phyloP scores from a whole-genome alignment of 2,797 vertebrate species.

The Callimico goeldii region DNA sequence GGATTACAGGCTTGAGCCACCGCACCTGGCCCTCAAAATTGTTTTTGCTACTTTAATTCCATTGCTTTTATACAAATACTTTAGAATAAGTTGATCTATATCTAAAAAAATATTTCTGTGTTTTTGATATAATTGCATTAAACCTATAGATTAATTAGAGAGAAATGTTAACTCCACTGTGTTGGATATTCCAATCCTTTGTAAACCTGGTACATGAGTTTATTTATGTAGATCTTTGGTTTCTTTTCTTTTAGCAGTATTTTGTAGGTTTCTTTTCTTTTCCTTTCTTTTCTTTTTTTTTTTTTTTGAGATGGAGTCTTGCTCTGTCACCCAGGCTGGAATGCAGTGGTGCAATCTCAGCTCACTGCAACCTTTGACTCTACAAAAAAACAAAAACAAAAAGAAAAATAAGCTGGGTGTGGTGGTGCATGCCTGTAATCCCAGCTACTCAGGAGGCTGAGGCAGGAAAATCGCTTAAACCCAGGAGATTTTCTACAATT shows the following conservation, averaged over 20 bases:
- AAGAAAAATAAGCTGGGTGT: too few species aligned
- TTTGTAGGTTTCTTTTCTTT: not conserved
- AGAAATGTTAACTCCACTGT: not conserved
- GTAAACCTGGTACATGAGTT: not conserved
- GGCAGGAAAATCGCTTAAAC: too few species aligned
- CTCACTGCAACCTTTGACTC: too few species aligned
- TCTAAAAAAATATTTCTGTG: not conserved
- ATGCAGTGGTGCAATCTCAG: too few species aligned
- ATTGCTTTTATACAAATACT: not conserved
- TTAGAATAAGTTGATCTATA: not conserved
- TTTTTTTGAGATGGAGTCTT: too few species aligned
- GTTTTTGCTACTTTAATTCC: not conserved
- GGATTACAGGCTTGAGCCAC: too few species aligned
- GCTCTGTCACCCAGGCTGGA: too few species aligned
- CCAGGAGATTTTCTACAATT: not conserved
- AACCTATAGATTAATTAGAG: not conserved
- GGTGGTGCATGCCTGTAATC: too few species aligned
- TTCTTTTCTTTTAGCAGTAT: not conserved
- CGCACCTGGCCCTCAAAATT: too few species aligned
- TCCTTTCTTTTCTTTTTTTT: too few species aligned
- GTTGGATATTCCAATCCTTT: not conserved
- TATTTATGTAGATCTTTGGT: not conserved
- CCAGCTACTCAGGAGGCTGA: too few species aligned
- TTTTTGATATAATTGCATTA: not conserved
- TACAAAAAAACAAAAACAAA: too few species aligned